Evolutionary conservation across 2,113 vertebrate genomes (phyloP).

Genomic region (Psilopsiagon aurifrons): DNA sequence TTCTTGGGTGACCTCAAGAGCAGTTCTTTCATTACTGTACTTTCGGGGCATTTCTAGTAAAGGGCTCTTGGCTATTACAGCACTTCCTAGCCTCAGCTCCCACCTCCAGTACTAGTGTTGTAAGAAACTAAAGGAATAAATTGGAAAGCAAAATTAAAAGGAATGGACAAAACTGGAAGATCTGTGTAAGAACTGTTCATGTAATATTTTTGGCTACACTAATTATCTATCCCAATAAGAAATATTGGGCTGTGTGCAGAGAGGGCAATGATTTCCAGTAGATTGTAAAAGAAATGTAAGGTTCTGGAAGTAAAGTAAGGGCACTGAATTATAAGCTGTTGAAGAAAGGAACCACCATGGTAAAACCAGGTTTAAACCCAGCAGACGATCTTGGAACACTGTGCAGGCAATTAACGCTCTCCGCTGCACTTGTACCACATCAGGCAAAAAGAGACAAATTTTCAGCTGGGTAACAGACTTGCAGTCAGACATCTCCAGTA

Average conservation of each 20-base stretch:
- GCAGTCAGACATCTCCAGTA: background rate
- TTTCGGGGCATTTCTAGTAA: background rate
- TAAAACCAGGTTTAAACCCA: background rate
- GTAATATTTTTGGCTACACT: background rate
- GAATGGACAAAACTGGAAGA: background rate
- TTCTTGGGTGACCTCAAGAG: background rate
- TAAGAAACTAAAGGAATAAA: background rate
- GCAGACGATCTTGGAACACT: background rate
- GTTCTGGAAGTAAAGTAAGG: background rate
- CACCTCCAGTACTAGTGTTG: background rate
- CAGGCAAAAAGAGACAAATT: background rate
- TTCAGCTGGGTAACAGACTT: background rate
- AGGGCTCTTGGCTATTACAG: background rate
- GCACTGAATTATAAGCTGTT: background rate
- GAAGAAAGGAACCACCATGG: background rate
- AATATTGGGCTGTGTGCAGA: background rate
- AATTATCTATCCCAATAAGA: background rate
- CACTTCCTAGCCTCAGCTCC: background rate
- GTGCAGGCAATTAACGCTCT: background rate
- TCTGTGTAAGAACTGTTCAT: background rate
- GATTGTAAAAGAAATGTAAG: background rate
- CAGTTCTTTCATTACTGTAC: background rate
- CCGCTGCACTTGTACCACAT: background rate
- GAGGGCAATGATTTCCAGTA: background rate
- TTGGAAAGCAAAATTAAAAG: background rate